Conservation (phyloP, 2,888 invertebrate species). For the Rhynchonema sp. region DNA sequence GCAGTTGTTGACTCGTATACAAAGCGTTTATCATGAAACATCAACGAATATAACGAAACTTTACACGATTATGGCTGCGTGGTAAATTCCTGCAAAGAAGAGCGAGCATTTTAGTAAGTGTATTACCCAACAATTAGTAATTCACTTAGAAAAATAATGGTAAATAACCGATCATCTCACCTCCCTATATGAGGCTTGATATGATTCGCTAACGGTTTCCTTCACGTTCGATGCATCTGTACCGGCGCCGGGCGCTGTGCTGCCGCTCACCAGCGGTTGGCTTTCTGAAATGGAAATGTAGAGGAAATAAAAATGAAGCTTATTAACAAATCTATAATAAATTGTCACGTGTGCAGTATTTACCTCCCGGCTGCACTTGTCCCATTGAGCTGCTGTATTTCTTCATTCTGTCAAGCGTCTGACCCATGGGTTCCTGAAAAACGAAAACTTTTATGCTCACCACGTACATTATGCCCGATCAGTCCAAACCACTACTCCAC, state of each 20-base stretch:
- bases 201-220: background rate
- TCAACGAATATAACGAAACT: background rate
- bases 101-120: background rate
- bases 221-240: background rate
- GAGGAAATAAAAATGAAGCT: background rate
- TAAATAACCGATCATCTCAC: background rate
- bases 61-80: background rate
- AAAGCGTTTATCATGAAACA: too few relatives aligned
- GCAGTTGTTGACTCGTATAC: too few relatives aligned
- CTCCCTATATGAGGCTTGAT: background rate
- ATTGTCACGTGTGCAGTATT: too few relatives aligned
- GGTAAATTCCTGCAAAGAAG: background rate
- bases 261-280: background rate
- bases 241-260: background rate
- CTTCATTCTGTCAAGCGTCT: slow-evolving; percentile 25
- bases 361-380: slow-evolving; percentile 1
- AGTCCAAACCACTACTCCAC: too few relatives aligned
- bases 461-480: too few relatives aligned
- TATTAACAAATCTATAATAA: background rate
- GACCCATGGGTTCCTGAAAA: slow-evolving; percentile 26
- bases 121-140: background rate
- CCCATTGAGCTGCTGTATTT: slow-evolving; percentile 11
- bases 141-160: background rate
- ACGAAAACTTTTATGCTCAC: too few relatives aligned
- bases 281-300: too few relatives aligned